Evolutionary conservation across 2,888 invertebrate genomes (phyloP), one percentile per base, ranked within the genome.

Genomic region (Seladonia tumulorum): DNA sequence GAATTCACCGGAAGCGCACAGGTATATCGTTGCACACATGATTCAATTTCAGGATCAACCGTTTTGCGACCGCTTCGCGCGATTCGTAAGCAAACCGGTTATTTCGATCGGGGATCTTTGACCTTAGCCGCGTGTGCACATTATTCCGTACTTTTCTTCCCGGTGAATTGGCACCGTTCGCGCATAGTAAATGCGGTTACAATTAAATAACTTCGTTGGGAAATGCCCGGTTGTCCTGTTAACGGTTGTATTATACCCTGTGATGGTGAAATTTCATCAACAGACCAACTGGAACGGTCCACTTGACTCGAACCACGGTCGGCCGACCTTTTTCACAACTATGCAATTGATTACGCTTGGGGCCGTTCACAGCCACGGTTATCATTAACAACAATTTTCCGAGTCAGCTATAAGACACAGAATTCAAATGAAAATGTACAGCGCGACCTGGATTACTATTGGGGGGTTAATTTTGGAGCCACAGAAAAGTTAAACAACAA

Each of bases 1-100:
- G 85, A 98, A 97, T 89, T 98, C 98, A 81, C 97, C 97, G 92
- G 97, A 97, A 96, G 97, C 97, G 86, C 96, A 97, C 95, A 97
- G 97, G 97, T 53, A 53, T 97, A 96, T 89, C 73, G 78, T 81
- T 68, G 12, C 35, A n/a, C 63, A 29, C 72, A 14, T 29, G 72
- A 49, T 71, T 70, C 75, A 42, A 76, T 79, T 79, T 63, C 75
- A 42, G 68, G 42, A 45, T 76, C 78, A 5, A 49, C 49, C 60
- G 39, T 53, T 70, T 53, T 18, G 29, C 45, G 18, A 16, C 14
- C n/a, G n/a, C 29, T 63, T 25, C 70, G 0, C 14, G 12, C 68
- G 45, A 68, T 66, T 68, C 22, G 29, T 29, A 57, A 66, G 42
- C n/a, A 29, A 76, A 66, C 81, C 81, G 73, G 76, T 81, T 83